These are phyloP conservation scores for Dasyurus viverrinus DNA, from an alignment of 2,113 vertebrate genomes.

Conservation along the genomic window DNA sequence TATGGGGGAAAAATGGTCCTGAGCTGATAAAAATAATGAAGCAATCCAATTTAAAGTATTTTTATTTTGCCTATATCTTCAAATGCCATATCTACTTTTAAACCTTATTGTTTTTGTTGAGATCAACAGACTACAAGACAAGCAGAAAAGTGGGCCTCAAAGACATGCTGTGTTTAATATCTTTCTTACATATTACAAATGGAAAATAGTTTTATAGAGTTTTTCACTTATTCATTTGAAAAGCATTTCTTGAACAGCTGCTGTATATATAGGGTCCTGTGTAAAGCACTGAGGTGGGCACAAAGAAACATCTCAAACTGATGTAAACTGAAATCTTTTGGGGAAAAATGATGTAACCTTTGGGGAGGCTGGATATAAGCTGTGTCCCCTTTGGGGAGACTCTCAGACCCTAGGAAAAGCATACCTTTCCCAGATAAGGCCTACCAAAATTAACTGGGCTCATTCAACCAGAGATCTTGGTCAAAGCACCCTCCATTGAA, in stretches of 20 bases:
- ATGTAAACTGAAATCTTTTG: too few relatives aligned
- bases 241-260: neutral
- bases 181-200: slow-evolving; percentile 9
- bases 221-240: slow-evolving; percentile 20
- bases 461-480: too few relatives aligned
- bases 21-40: slow-evolving; percentile 45
- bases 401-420: too few relatives aligned
- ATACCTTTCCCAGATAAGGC: too few relatives aligned
- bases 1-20: slow-evolving; percentile 32
- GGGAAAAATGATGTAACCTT: too few relatives aligned
- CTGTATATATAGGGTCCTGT: neutral
- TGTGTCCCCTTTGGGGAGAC: too few relatives aligned
- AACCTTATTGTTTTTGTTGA: slow-evolving; percentile 15
- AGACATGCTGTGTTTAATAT: neutral
- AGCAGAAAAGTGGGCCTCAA: slow-evolving; percentile 9
- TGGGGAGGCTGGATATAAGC: too few relatives aligned
- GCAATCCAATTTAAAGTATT: slow-evolving; percentile 44
- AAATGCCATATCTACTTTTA: slow-evolving; percentile 36
- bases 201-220: slow-evolving; percentile 7
- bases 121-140: slow-evolving; percentile 13
- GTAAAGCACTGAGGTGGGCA: neutral
- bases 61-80: slow-evolving; percentile 49
- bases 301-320: neutral
- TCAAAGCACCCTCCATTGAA: too few relatives aligned
- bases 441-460: too few relatives aligned